Base-by-base conservation (phyloP, 2,888 invertebrate genomes). In the Apocheima hispidaria region DNA sequence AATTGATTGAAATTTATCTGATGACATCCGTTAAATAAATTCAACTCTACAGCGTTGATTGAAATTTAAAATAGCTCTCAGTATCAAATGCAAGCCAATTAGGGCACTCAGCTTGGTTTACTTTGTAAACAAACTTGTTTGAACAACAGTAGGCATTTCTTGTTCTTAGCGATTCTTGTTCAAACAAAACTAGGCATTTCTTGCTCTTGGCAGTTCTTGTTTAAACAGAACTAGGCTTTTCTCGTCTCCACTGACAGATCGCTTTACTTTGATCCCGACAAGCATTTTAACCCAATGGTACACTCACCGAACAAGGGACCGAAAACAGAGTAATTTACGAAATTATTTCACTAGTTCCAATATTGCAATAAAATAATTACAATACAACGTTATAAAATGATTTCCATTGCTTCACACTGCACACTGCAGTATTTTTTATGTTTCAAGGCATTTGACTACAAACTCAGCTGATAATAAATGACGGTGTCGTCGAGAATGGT, bases 81-180 rank as follows among this genome's bases (percentile, higher is more conserved):
- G 49, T 18, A 46, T 56, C 16, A 30, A 56, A 12, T 36, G 36
- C 40, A 40, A 7, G 4, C 49, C 33, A 51, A 57, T 57, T 44
- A 44, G 26, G 51, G 26, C 57, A 51, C 57, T 57, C 5, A 43
- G 28, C 28, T 9, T 4, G 51, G 51, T 51, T 58, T 58, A 44
- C 36, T 44, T 14, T 6, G 40, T 40, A 41, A 55, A 41, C 23
- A 50, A 51, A 7, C 26, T 43, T 16, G 14, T 38, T 33, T 46
- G 10, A 30, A 16, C 14, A 35, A 36, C 10, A 18, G 30, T 30
- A 36, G 16, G 36, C 36, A 36, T 23, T 49, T 23, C 36, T 36
- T 49, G 49, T 23, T 35, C 10, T 49, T 2, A 33, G 7, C 46
- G 9, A 30, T 46, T 46, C 4, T 30, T 57, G 50, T 57, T 50